A percentile compares a stretch with the other conserved stretches of the same genome.
phyloP scores from a whole-genome alignment of 2,113 vertebrate species.

The Empidonax traillii region DNA sequence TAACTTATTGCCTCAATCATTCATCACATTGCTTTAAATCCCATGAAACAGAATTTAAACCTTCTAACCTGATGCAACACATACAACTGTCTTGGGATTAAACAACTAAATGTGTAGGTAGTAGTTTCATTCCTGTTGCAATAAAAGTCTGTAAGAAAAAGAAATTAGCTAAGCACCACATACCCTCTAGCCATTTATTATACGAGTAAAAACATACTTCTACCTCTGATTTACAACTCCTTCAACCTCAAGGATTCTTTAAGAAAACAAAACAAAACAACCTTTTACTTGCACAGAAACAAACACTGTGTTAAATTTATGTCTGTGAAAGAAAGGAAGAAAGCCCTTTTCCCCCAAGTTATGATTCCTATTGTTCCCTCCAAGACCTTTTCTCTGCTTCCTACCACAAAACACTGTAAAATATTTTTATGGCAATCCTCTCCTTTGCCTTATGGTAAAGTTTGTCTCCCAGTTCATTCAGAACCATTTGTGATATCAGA shows the following conservation, averaged over 20 bases:
- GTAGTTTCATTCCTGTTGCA: background rate
- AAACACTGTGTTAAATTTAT: background rate
- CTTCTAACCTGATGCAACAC: background rate
- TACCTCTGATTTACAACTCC: background rate
- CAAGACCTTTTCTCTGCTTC: background rate
- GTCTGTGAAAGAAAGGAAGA: background rate
- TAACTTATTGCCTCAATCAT: background rate
- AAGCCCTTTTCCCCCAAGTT: background rate
- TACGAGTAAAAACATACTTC: background rate
- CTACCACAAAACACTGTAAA: background rate
- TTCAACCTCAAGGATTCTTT: background rate
- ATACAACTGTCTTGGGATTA: background rate
- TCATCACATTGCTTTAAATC: background rate
- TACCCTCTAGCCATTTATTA: background rate
- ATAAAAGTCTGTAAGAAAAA: background rate
- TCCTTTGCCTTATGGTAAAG: background rate
- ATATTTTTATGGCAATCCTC: background rate
- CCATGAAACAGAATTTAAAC: background rate
- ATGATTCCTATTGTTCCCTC: background rate
- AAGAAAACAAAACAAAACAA: background rate
- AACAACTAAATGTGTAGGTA: background rate
- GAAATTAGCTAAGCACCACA: background rate
- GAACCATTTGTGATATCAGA: background rate
- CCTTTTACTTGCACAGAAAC: background rate
- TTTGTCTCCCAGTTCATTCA: background rate